Conservation (phyloP, 92 coral and sea anemone species). For the Nematostella vectensis region DNA sequence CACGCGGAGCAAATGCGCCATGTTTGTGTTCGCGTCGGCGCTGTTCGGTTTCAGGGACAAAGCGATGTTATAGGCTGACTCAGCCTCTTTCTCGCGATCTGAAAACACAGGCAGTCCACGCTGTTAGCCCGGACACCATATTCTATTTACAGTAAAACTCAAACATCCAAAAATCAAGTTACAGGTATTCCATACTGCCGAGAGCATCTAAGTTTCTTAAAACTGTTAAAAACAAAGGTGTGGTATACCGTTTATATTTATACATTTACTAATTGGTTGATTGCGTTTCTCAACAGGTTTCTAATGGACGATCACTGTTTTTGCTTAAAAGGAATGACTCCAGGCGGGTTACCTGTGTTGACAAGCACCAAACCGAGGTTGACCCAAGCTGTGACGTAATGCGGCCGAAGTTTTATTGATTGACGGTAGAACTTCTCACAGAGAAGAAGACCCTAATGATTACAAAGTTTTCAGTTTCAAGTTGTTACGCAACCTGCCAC, state of each 20-base stretch:
- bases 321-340: too few species aligned
- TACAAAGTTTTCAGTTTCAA: not conserved
- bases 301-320: too few species aligned
- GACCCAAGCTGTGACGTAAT: conserved; percentile 74
- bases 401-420: conserved; percentile 69
- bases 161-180: too few species aligned
- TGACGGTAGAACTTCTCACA: conserved; percentile 56
- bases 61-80: conserved; percentile 53
- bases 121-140: too few species aligned
- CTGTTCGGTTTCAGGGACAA: conserved; percentile 68
- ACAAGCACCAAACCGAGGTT: conserved; percentile 67
- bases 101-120: too few species aligned
- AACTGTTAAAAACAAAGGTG: too few species aligned
- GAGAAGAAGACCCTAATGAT: conserved; percentile 51
- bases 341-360: conserved; percentile 68
- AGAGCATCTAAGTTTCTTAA: too few species aligned
- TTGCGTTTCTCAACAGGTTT: too few species aligned
- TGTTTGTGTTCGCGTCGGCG: conserved; percentile 61
- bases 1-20: conserved; percentile 61
- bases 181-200: too few species aligned
- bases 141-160: too few species aligned
- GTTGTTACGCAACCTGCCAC: not conserved
- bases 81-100: conserved; percentile 65
- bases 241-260: too few species aligned
- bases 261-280: too few species aligned